Base-by-base conservation (phyloP, 2,888 invertebrate species). In the Carabus problematicus region DNA sequence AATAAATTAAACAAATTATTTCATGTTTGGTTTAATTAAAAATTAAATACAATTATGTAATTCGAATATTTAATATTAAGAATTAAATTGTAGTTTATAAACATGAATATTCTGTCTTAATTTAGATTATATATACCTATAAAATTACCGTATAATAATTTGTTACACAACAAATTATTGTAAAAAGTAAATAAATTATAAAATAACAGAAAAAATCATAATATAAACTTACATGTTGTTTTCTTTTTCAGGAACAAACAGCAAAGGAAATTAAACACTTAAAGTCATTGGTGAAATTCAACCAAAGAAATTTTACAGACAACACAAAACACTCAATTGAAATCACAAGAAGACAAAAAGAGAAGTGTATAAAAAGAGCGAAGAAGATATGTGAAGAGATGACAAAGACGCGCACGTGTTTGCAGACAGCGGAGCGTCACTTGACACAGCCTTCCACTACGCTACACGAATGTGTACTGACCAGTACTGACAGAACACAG, bases 351-450 rank as follows among this genome's bases (percentile, higher is more conserved):
- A 56, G 45, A 64, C 19, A 18, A 64, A 52, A 42, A 55, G 18
- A 64, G 16, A 41, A 63, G 40, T 49, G 29, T 9, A 8, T 11
- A 16, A 8, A 3, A 11, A 56, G 3, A n/a, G n/a, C n/a, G n/a
- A 9, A 29, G 29, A 12, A n/a, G 12, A 19, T 56, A 19, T 8
- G 14, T 56, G 56, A 19, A 56, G 11, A 56, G 29, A 56, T 19
- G 54, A 19, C n/a, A 18, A 54, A 56, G 56, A 40, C 29, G 56
- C 56, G 64, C 66, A 66, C 66, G 66, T 66, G 66, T 66, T 63
- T 54, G 6, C 8, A 52, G 19, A 19, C 16, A 45, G 45, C 45
- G 18, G 66, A 59, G 47, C 29, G 29, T 43, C 64, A 18, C 39
- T 14, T 6, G 55, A 42, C 43, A 59, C 66, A 59, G 41, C 42